Percentiles rank a stretch among this genome's conserved stretches.
Evolutionary conservation across 2,113 vertebrate genomes (phyloP).

Genomic region (Ictalurus punctatus): DNA sequence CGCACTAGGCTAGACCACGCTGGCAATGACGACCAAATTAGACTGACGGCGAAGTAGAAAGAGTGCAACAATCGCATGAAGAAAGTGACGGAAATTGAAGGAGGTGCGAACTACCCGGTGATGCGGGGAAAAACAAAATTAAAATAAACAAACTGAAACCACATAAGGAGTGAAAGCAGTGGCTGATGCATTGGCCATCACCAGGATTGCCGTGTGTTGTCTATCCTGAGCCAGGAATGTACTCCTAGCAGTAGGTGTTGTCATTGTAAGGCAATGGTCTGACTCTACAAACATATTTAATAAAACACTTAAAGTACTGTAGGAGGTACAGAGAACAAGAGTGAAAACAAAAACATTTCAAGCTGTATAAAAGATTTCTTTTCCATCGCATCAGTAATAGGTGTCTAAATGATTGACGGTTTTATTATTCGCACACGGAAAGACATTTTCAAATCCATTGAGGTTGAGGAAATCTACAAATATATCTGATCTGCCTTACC

Average conservation of each 20-base stretch:
- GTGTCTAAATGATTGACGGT: neutral
- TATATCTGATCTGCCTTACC: no score
- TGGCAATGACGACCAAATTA: slow-evolving; percentile 10
- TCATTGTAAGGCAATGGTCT: neutral
- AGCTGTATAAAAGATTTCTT: neutral
- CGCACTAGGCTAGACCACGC: slow-evolving; percentile 12
- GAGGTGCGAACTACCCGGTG: slow-evolving; percentile 69
- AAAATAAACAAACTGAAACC: slow-evolving; percentile 67
- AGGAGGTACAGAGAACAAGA: neutral
- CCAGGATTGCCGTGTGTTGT: neutral
- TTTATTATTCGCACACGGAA: neutral
- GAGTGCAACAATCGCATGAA: slow-evolving; percentile 51
- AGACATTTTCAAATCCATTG: neutral
- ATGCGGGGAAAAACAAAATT: slow-evolving; percentile 66
- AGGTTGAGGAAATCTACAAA: neutral
- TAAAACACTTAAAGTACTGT: neutral
- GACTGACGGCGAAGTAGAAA: slow-evolving; percentile 28
- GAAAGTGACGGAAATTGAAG: slow-evolving; percentile 71
- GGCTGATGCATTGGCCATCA: neutral
- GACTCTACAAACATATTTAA: neutral
- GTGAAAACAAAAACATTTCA: neutral
- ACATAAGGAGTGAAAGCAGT: slow-evolving; percentile 44
- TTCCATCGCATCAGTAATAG: neutral
- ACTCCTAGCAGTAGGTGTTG: neutral
- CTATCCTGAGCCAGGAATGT: neutral